A percentile compares a stretch with the other conserved stretches of the same genome.
Conservation (phyloP, 1,140 invertebrate species). For the Neoseiulus cucumeris region DNA sequence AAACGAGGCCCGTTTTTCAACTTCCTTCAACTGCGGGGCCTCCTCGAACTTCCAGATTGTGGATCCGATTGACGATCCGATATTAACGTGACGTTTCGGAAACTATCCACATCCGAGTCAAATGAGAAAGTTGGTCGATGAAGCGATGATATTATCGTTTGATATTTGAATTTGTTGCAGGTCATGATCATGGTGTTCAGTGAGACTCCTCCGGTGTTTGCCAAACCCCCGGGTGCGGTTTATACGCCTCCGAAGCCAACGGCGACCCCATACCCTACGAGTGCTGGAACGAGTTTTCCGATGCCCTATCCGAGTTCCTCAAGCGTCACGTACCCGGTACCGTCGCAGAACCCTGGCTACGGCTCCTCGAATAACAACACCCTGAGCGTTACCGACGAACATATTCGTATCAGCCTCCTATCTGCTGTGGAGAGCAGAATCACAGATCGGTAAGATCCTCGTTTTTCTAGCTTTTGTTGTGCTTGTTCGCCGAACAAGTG, state of each 20-base stretch:
- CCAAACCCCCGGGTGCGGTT: conserved; percentile 22
- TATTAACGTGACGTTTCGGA: too few species aligned
- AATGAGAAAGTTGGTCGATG: too few species aligned
- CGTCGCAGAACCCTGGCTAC: conserved; percentile 14
- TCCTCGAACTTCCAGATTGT: too few species aligned
- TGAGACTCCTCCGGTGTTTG: conserved; percentile 79
- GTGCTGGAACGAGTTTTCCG: conserved; percentile 16
- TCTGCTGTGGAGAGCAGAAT: conserved; percentile 90
- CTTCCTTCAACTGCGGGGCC: too few species aligned
- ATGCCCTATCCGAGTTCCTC: background rate
- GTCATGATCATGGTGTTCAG: conserved; percentile 82
- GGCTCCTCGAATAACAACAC: conserved; percentile 14
- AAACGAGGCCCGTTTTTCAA: too few species aligned
- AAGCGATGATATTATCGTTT: too few species aligned
- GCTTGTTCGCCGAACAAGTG: conserved; percentile 13
- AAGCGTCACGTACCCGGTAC: background rate
- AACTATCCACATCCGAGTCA: too few species aligned
- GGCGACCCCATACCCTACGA: conserved; percentile 54
- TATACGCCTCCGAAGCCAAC: conserved; percentile 32
- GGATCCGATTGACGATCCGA: too few species aligned
- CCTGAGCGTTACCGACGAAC: conserved; percentile 79
- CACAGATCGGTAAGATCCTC: conserved; percentile 35
- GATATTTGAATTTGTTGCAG: too few species aligned
- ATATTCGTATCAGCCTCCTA: conserved; percentile 74
- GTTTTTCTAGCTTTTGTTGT: conserved; percentile 3